These are phyloP conservation scores for Brachionus paranguensis DNA, from an alignment of 1,140 invertebrate genomes.

Conservation along the genomic window DNA sequence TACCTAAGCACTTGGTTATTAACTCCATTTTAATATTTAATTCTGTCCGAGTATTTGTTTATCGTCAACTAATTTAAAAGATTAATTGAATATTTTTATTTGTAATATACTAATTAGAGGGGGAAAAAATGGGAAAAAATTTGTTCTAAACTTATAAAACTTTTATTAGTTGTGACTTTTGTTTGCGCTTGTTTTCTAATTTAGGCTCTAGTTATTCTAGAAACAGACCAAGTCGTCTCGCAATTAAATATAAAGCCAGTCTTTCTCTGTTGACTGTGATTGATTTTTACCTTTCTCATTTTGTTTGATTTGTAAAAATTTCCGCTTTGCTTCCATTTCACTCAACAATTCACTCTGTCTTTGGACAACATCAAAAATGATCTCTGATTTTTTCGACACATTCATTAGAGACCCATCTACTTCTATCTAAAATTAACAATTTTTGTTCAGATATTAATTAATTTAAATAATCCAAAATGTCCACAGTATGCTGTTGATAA, in stretches of 20 bases:
- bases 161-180: not conserved
- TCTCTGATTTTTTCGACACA: not conserved
- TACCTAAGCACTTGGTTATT: not conserved
- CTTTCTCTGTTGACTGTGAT: not conserved
- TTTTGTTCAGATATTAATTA: too few species aligned
- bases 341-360: not conserved
- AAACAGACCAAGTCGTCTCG: not conserved
- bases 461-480: too few species aligned
- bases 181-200: not conserved
- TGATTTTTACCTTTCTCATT: not conserved
- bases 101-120: not conserved
- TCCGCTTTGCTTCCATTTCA: not conserved
- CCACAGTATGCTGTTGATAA: too few species aligned
- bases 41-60: not conserved
- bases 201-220: not conserved
- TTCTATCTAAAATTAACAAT: too few species aligned
- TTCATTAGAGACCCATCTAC: too few species aligned
- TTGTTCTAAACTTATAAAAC: not conserved
- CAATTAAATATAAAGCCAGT: not conserved
- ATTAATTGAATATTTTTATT: constrained; percentile 4
- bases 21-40: not conserved
- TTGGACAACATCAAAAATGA: not conserved
- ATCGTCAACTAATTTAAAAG: not conserved
- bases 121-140: not conserved
- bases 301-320: not conserved